These are phyloP conservation scores for Channallabes apus DNA, from an alignment of 2,797 vertebrate species.

Conservation along the genomic window DNA sequence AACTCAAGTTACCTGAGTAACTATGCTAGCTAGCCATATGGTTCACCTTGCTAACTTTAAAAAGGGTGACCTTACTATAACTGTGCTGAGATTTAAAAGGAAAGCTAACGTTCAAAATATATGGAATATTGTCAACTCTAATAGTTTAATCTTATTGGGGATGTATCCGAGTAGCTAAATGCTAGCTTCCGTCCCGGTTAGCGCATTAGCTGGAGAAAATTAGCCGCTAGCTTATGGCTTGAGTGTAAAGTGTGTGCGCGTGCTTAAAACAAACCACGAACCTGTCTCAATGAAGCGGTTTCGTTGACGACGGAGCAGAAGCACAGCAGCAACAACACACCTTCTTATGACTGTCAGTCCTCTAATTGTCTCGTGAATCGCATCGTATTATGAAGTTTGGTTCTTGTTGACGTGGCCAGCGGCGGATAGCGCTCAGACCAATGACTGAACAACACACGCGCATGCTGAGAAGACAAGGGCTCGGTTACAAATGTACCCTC, in stretches of 20 bases:
- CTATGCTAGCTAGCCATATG: not conserved
- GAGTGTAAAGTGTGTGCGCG: not conserved
- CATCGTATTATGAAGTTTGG: not conserved
- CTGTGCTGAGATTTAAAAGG: too few species aligned
- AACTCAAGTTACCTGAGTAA: not conserved
- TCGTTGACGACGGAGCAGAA: not conserved
- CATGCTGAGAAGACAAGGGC: not conserved
- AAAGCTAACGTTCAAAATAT: not conserved
- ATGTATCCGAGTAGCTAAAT: not conserved
- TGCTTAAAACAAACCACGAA: not conserved
- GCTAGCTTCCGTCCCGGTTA: not conserved
- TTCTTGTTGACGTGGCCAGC: conserved; percentile 72
- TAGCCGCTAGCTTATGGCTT: not conserved
- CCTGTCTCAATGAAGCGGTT: not conserved
- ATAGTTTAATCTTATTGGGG: not conserved
- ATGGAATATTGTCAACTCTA: too few species aligned
- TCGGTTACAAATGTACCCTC: not conserved
- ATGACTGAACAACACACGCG: not conserved
- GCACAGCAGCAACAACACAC: not conserved
- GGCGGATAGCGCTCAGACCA: not conserved
- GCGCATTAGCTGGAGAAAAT: not conserved
- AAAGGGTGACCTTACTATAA: not conserved
- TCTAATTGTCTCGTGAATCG: not conserved
- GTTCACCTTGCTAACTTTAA: not conserved
- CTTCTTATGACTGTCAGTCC: not conserved